These are phyloP conservation scores for Myopa testacea DNA, from an alignment of 2,888 invertebrate genomes.

Conservation along the genomic window DNA sequence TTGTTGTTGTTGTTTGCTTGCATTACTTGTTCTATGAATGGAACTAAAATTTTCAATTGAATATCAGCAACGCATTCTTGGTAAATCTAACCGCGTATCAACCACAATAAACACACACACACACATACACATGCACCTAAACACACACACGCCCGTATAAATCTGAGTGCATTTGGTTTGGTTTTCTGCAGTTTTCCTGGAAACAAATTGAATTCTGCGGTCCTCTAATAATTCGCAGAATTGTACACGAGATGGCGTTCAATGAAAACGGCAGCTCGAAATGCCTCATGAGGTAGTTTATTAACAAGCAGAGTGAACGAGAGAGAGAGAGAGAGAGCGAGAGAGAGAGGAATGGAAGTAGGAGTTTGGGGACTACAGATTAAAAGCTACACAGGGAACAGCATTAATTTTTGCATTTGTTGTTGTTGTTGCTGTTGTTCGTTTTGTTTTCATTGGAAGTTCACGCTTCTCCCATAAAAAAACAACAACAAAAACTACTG, in stretches of 20 bases:
- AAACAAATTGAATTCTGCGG: slow-evolving; percentile 36
- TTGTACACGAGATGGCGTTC: neutral
- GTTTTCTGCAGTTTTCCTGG: slow-evolving; percentile 12
- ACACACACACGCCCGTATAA: neutral
- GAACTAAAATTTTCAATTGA: slow-evolving; percentile 19
- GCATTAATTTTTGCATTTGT: neutral
- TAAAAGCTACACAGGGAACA: neutral
- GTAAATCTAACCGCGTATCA: too few relatives aligned
- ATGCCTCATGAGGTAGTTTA: too few relatives aligned
- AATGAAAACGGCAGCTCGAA: neutral
- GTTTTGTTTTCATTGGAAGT: too few relatives aligned
- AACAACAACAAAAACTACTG: neutral
- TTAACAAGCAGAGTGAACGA: neutral
- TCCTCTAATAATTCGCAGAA: slow-evolving; percentile 28
- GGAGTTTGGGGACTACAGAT: neutral
- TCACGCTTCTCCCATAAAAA: too few relatives aligned
- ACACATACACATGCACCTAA: neutral
- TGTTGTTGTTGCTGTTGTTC: too few relatives aligned
- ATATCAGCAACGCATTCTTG: neutral
- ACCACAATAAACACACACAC: neutral
- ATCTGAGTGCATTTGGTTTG: neutral
- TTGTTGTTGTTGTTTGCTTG: slow-evolving; percentile 7
- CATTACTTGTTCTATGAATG: slow-evolving; percentile 14
- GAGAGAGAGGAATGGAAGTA: neutral
- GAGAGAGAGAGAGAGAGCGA: neutral